A percentile compares a stretch with the other conserved stretches of the same genome.
Conservation (phyloP, 1,140 invertebrate genomes). For the Paraescarpia echinospica region DNA sequence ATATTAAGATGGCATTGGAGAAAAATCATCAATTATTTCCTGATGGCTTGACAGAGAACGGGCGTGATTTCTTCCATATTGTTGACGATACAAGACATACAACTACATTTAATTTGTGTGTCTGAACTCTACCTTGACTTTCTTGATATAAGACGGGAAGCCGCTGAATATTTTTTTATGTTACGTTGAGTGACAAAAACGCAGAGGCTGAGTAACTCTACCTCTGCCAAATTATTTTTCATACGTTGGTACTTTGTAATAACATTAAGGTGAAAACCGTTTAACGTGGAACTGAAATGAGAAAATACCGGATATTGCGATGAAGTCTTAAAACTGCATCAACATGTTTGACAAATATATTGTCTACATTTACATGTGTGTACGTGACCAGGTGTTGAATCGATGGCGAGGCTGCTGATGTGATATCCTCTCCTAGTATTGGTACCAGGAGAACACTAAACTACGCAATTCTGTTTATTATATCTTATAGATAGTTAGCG, state of each 20-base stretch:
- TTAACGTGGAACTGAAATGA: background rate
- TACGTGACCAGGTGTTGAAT: no score
- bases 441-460: no score
- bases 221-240: background rate
- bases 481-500: no score
- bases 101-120: background rate
- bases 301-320: background rate
- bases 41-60: no score
- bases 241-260: background rate
- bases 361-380: no score
- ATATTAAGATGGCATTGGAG: no score
- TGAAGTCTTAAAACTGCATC: no score
- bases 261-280: background rate
- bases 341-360: no score
- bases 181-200: background rate
- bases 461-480: no score
- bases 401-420: no score
- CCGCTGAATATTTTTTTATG: background rate
- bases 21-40: no score
- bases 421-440: no score
- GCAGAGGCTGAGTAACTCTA: background rate
- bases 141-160: background rate
- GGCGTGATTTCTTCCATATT: background rate
- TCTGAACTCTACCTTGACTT: background rate
- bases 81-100: background rate